A percentile compares a stretch with the other conserved stretches of the same genome.
phyloP scores from a whole-genome alignment of 2,797 vertebrate species.

The Petrocephalus schoutedeni region DNA sequence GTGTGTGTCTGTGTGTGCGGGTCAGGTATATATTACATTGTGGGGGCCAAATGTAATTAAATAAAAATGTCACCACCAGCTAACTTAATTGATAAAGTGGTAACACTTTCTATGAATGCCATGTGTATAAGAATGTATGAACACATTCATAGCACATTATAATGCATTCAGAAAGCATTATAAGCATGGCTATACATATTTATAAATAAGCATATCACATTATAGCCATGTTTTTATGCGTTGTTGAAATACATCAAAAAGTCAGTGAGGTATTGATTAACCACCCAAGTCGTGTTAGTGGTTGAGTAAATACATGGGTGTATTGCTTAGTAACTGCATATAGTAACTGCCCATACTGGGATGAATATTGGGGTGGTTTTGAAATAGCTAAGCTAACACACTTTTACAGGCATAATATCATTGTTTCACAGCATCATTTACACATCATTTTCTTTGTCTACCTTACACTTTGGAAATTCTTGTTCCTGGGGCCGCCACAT shows the following conservation, averaged over 20 bases:
- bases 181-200: not conserved
- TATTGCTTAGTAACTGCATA: not conserved
- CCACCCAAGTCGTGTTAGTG: not conserved
- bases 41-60: too few relatives aligned
- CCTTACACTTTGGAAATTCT: too few relatives aligned
- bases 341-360: not conserved
- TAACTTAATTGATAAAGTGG: not conserved
- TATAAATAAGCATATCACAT: not conserved
- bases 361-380: not conserved
- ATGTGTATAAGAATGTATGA: not conserved
- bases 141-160: not conserved
- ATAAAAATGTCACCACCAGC: not conserved
- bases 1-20: not conserved
- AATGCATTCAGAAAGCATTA: not conserved
- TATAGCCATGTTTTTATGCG: not conserved
- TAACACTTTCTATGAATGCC: not conserved
- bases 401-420: too few relatives aligned
- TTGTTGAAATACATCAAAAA: not conserved
- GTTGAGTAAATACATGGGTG: not conserved
- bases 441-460: too few relatives aligned
- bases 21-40: too few relatives aligned
- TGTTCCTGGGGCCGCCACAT: too few relatives aligned
- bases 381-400: too few relatives aligned
- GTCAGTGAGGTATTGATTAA: not conserved
- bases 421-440: too few relatives aligned